A percentile compares a stretch with the other conserved stretches of the same genome.
Evolutionary conservation across 1,140 invertebrate genomes (phyloP).

Genomic region (Caenorhabditis elegans): DNA sequence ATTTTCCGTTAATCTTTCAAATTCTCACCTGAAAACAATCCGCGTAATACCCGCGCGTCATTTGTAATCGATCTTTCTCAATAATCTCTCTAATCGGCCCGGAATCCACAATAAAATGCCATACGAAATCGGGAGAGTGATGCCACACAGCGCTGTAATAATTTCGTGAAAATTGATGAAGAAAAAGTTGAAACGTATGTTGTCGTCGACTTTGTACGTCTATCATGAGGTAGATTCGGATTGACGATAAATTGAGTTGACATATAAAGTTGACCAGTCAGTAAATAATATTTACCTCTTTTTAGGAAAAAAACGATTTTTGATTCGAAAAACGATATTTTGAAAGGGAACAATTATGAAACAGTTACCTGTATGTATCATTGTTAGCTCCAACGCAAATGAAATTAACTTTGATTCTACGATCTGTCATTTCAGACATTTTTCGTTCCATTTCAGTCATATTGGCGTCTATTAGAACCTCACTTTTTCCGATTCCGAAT

Average conservation of each 20-base stretch:
- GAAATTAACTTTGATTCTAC: background rate
- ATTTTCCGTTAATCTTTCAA: background rate
- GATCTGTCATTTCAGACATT: slow-evolving; percentile 19
- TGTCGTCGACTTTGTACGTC: background rate
- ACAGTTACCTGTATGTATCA: background rate
- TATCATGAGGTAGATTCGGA: background rate
- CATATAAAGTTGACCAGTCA: slow-evolving; percentile 18
- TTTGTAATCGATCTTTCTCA: background rate
- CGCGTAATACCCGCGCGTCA: slow-evolving; percentile 24
- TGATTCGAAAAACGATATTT: no score
- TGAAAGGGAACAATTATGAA: no score
- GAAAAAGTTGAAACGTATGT: background rate
- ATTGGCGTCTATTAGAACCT: slow-evolving; percentile 3
- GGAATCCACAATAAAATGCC: slow-evolving; percentile 21
- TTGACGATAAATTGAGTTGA: slow-evolving; percentile 12
- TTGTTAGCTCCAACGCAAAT: slow-evolving; percentile 15
- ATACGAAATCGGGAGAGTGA: background rate
- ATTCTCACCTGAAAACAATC: slow-evolving; percentile 25
- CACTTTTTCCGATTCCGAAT: slow-evolving; percentile 1
- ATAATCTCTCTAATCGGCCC: slow-evolving; percentile 21
- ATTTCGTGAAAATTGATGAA: background rate
- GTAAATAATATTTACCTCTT: background rate
- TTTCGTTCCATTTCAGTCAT: slow-evolving; percentile 15
- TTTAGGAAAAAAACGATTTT: background rate
- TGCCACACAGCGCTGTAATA: slow-evolving; percentile 33